Evolutionary conservation across 35 echinoderm and acorn worm species (phyloP).

Genomic region (Heliocidaris erythrogramma): DNA sequence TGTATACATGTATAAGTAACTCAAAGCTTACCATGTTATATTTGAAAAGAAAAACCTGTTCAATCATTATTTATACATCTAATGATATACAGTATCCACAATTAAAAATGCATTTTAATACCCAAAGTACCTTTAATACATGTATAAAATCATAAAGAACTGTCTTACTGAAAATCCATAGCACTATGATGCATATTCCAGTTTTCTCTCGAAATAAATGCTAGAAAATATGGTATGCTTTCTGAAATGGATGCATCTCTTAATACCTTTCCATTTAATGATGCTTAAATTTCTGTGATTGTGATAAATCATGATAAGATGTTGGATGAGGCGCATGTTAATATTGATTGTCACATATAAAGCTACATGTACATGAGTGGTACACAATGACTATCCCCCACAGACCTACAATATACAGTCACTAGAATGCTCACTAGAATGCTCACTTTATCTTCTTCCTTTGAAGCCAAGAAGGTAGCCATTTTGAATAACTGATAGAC

Average conservation of each 20-base stretch:
- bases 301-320: background rate
- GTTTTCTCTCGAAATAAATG: too few species aligned
- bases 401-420: background rate
- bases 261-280: background rate
- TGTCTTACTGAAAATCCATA: too few species aligned
- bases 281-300: background rate
- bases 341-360: conserved; percentile 6
- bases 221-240: background rate
- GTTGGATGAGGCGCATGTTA: background rate
- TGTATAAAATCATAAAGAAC: too few species aligned
- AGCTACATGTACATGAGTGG: background rate
- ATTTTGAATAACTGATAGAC: background rate
- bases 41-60: too few species aligned
- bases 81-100: too few species aligned
- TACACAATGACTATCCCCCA: background rate
- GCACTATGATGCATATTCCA: too few species aligned
- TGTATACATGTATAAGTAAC: too few species aligned
- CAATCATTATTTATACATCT: too few species aligned
- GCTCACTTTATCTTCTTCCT: background rate
- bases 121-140: too few species aligned
- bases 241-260: too few species aligned
- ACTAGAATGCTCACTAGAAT: background rate
- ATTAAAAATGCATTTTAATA: too few species aligned
- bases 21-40: too few species aligned
- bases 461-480: background rate